These are phyloP conservation scores for Erynnis tages DNA, from an alignment of 2,888 invertebrate genomes.

Conservation along the genomic window DNA sequence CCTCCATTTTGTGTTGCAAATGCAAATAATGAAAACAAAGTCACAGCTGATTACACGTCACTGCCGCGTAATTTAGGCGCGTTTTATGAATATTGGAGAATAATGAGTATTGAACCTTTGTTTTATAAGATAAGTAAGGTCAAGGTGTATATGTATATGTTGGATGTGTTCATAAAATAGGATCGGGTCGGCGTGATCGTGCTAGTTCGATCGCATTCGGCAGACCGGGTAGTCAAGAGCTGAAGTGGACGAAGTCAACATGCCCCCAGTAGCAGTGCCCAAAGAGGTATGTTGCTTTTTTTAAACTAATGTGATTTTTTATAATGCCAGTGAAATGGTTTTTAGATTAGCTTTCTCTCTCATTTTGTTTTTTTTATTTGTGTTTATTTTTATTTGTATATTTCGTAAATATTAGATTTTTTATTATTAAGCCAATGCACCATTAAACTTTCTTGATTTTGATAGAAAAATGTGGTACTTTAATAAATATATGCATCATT, in stretches of 20 bases:
- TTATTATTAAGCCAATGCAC: too few relatives aligned
- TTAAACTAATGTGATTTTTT: too few relatives aligned
- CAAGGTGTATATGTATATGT: constrained; percentile 47
- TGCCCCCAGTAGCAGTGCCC: constrained; percentile 74
- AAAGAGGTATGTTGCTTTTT: constrained; percentile 56
- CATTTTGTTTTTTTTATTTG: background rate
- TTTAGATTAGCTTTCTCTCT: background rate
- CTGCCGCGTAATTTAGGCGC: background rate
- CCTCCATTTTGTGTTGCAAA: too few relatives aligned
- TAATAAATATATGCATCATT: too few relatives aligned
- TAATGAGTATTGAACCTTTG: background rate
- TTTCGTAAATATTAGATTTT: too few relatives aligned
- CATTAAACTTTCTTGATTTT: too few relatives aligned
- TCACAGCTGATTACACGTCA: background rate
- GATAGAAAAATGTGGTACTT: too few relatives aligned
- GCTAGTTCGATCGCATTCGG: constrained; percentile 59
- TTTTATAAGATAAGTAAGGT: constrained; percentile 48
- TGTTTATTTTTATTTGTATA: too few relatives aligned
- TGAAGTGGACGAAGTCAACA: constrained; percentile 37
- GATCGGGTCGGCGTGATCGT: constrained; percentile 47
- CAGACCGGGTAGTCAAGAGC: constrained; percentile 43
- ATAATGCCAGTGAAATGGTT: background rate
- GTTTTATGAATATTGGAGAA: background rate
- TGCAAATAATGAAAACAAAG: background rate
- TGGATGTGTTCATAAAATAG: constrained; percentile 55